Base-by-base conservation (phyloP, 92 coral and sea anemone species). In the Zoanthus gigantus region DNA sequence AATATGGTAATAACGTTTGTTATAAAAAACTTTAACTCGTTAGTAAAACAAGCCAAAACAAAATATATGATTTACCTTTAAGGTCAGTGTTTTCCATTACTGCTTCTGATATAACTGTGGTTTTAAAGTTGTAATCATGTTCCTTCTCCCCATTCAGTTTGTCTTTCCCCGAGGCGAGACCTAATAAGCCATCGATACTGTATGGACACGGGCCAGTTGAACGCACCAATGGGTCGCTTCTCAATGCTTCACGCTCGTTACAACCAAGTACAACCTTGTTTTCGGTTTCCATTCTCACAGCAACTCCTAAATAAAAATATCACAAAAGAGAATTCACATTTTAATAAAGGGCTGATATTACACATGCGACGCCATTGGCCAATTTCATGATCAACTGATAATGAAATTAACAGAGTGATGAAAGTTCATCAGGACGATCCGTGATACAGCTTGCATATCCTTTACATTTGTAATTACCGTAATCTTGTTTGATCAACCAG, bases 401-500 rank as follows among this genome's bases (percentile, higher is more conserved):
- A 95, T 95, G 88, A 95, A 95, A 93, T 95, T 95, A 95, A 95
- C 93, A 93, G 93, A 93, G 87, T 88, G 87, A 90, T 86, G 94
- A 91, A 95, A 93, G 98, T 95, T 95, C 96, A 95, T 95, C 93
- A 95, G 93, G 78, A 68, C 83, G 76, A 89, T 83, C 85, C 94
- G 93, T 95, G 98, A 95, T 95, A 93, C 90, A 71, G 87, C 89
- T 65, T 88, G 92, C 90, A 93, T 74, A 87, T 87, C 93, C 98
- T 95, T 95, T 95, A 93, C 98, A 89, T 89, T 91, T 84, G 93
- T 88, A 95, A 95, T 95, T 95, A 95, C 92, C 79, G 72, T 95
- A 95, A 93, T 95, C 98, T 93, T 89, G 86, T 95, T 91, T 95
- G 96, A 91, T 95, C 98, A 93, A 91, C 92, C 84, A 93, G 90